Percentiles rank a stretch among this genome's conserved stretches.
These are phyloP conservation scores for Diploscapter pachys DNA, from an alignment of 1,140 invertebrate species.

Conservation along the genomic window DNA sequence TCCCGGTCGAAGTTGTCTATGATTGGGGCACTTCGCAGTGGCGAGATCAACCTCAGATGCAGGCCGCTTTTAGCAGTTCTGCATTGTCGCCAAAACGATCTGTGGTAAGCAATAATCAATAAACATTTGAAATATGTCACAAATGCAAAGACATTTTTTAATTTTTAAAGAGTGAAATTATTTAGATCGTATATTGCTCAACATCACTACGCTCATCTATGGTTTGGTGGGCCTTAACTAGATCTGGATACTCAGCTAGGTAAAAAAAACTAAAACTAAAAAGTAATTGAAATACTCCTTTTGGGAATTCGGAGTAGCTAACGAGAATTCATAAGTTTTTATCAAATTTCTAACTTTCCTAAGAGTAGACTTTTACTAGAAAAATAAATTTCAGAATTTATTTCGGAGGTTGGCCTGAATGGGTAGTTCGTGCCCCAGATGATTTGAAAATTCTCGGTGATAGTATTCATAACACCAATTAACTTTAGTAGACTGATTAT, in stretches of 20 bases:
- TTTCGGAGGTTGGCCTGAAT: conserved; percentile 57
- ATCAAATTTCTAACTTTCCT: too few species aligned
- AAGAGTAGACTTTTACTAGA: too few species aligned
- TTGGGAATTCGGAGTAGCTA: too few species aligned
- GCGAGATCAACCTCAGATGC: conserved; percentile 18
- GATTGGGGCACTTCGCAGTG: conserved; percentile 41
- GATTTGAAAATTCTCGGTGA: conserved; percentile 37
- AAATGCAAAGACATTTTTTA: neutral
- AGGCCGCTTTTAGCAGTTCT: conserved; percentile 34
- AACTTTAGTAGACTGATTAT: too few species aligned
- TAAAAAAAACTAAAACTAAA: neutral
- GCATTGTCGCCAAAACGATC: conserved; percentile 39
- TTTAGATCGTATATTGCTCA: conserved; percentile 52
- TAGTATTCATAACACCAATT: too few species aligned
- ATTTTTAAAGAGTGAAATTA: neutral
- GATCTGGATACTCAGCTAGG: conserved; percentile 39
- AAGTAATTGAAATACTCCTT: too few species aligned
- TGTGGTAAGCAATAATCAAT: conserved; percentile 12
- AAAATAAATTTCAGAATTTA: conserved; percentile 30
- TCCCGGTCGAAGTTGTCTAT: conserved; percentile 50
- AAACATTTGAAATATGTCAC: too few species aligned
- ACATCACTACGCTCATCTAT: conserved; percentile 47
- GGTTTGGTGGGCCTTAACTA: conserved; percentile 49
- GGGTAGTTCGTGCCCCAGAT: conserved; percentile 54
- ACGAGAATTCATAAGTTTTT: too few species aligned